Percentiles rank a stretch among this genome's conserved stretches.
Conservation (phyloP, 2,797 vertebrate genomes). For the Podargus strigoides region DNA sequence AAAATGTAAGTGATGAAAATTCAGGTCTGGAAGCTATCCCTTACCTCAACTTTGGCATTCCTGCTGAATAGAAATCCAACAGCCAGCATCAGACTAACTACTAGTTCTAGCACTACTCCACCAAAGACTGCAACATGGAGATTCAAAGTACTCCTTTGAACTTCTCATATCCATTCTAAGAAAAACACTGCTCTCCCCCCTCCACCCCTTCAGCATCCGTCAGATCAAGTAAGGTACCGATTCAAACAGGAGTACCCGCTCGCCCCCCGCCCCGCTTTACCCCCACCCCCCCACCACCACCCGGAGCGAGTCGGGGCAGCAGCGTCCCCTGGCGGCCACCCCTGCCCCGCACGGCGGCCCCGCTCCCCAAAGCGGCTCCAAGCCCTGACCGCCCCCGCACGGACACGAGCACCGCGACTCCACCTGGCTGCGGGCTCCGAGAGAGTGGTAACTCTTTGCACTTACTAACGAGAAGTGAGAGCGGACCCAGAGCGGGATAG, state of each 20-base stretch:
- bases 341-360: not conserved
- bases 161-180: accelerated
- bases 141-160: accelerated
- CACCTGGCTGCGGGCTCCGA: accelerated
- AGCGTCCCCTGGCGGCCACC: not conserved
- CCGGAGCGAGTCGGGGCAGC: not conserved
- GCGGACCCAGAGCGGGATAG: accelerated
- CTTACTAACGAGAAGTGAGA: accelerated
- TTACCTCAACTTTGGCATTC: not conserved
- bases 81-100: not conserved
- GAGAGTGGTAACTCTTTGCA: accelerated
- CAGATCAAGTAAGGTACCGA: accelerated
- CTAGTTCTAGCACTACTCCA: not conserved
- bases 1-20: not conserved
- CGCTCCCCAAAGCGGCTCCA: not conserved
- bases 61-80: not conserved
- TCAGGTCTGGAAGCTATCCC: not conserved
- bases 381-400: accelerated
- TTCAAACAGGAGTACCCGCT: too few relatives aligned
- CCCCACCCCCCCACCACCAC: not conserved
- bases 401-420: accelerated
- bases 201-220: too few relatives aligned
- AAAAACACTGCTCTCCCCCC: not conserved
- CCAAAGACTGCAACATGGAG: accelerated
- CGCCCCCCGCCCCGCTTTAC: too few relatives aligned